Evolutionary conservation across 2,113 vertebrate species (phyloP), one percentile per base, ranked within the genome.

Genomic region (Toxotes chatareus): DNA sequence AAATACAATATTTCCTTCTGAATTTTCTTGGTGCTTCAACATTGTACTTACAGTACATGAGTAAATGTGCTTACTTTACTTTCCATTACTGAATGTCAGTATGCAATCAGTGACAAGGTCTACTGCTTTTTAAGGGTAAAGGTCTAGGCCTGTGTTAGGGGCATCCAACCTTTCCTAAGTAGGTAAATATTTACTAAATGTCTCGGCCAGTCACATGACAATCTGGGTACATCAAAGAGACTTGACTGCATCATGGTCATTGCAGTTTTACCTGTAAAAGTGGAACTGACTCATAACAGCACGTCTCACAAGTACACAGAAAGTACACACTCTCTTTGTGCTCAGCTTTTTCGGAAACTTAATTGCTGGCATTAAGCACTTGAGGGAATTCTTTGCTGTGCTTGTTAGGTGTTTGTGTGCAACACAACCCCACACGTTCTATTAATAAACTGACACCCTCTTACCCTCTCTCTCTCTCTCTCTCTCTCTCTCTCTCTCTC

Each of bases 371-470:
- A 90, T 91, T 89, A 89, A 87, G 86, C 88, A 89, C 93, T 94
- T 87, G 88, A 83, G 91, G 92, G 91, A 90, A 90, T 91, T 87
- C 67, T 83, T 57, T 40, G 10, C 78, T 82, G 88, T 86, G 90
- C 91, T 90, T 92, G 92, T 92, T 92, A 88, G 91, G 83, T 93
- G 88, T 94, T 93, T 93, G 85, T 91, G 87, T 87, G 89, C 89
- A 91, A 83, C 87, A 88, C 88, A 92, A 85, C 83, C 66, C 81
- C 84, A 86, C 84, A 80, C 61, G 55, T 85, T 92, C 92, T 94
- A 94, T 94, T 94, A 91, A 93, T 93, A 94, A 85, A 92, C 92
- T 85, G 87, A 90, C 86, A 93, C 86, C 82, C 76, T 86, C 79
- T 88, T 80, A 86, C 80, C 65, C 79, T 42, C 79, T 31, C 69